Evolutionary conservation across 2,113 vertebrate genomes (phyloP).

Genomic region (Sinocyclocheilus grahami): DNA sequence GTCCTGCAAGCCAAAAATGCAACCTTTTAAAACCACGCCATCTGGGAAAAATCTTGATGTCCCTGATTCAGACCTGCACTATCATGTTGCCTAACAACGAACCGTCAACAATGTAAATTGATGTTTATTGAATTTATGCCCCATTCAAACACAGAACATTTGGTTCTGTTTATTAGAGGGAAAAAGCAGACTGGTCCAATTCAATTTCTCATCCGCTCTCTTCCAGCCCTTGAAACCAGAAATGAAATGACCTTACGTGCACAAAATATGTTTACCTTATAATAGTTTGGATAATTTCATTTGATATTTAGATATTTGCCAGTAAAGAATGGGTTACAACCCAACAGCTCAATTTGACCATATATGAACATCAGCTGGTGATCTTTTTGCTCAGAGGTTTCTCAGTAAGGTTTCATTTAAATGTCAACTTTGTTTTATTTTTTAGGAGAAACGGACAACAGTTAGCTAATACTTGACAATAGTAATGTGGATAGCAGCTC

Average conservation of each 20-base stretch:
- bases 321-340: not conserved
- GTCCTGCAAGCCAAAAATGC: conserved; percentile 44
- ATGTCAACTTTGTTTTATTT: not conserved
- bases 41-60: conserved; percentile 70
- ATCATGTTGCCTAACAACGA: conserved; percentile 63
- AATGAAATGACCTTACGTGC: not conserved
- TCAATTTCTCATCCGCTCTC: not conserved
- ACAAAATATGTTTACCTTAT: conserved; percentile 13
- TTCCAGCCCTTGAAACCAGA: not conserved
- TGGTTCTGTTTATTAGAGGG: conserved; percentile 66
- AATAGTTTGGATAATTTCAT: conserved; percentile 26
- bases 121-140: conserved; percentile 73
- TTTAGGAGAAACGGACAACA: not conserved
- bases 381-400: not conserved
- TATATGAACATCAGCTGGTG: not conserved
- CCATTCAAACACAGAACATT: conserved; percentile 65
- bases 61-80: conserved; percentile 67
- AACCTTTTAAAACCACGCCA: conserved; percentile 58
- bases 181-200: not conserved
- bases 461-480: not conserved
- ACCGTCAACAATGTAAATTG: conserved; percentile 64
- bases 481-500: not conserved
- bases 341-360: conserved; percentile 2
- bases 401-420: not conserved
- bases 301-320: not conserved